Base-by-base conservation (phyloP, 2,888 invertebrate genomes). In the Sympetrum striolatum region DNA sequence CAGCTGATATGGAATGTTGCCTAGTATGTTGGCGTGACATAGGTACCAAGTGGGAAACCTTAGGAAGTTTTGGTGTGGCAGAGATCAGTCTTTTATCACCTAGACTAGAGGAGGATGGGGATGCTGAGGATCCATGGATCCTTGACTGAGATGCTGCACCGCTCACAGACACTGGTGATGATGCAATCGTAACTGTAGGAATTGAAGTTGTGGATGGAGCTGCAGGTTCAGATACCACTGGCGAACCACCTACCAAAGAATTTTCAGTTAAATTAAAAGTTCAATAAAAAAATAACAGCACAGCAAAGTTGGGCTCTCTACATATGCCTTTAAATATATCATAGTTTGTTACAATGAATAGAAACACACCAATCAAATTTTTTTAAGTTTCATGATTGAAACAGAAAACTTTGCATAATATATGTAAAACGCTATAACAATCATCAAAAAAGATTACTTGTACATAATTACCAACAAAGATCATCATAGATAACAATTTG, bases 141-240 rank as follows among this genome's bases (percentile, higher is more conserved):
- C 90, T 35, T 12, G 53, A 58, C 18, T 60, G 86, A 31, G 60
- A 60, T 8, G 37, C n/a, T 64, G 64, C 86, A 58, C 82, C 82
- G 35, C 35, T 58, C 82, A 58, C 82, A 58, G 14, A 82, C 6
- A 12, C 39, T 80, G 80, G 81, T 37, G 90, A 80, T 3, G 90
- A 58, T 80, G 80, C 91, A 80, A 90, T 93, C 92, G 91, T 91
- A 93, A 94, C 93, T 92, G 93, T 92, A 18, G 93, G 91, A 31
- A 92, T 79, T 91, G 92, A 91, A 91, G 92, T 60, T 37, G 93
- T 91, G 90, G 93, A 91, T 91, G 93, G 92, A 91, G 93, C 92
- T 39, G 80, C 35, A 53, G 79, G 2, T 22, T 81, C 60, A 6
- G 90, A 80, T 35, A 58, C 90, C 25, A 58, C 80, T 58, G 80